Conservation (phyloP, 92 coral and sea anemone species). For the Palythoa caribaeorum region DNA sequence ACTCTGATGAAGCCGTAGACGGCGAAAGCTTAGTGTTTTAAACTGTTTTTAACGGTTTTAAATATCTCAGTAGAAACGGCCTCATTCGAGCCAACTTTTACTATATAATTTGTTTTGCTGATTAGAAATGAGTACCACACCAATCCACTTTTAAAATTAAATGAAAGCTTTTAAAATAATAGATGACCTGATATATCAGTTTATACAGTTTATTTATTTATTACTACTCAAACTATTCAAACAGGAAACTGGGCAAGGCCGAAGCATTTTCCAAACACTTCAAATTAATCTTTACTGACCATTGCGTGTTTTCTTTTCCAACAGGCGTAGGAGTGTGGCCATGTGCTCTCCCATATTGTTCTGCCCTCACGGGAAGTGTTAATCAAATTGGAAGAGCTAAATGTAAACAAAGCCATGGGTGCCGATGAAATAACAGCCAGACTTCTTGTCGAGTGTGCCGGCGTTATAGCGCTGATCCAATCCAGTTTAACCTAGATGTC, state of each 20-base stretch:
- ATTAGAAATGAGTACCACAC: too few species aligned
- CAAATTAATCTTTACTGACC: slow-evolving; percentile 42
- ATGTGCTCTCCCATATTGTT: slow-evolving; percentile 33
- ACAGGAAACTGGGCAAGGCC: slow-evolving; percentile 28
- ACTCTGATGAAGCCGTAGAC: too few species aligned
- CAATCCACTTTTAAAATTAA: too few species aligned
- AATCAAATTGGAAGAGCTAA: slow-evolving; percentile 34
- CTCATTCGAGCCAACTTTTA: too few species aligned
- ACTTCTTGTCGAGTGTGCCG: not conserved
- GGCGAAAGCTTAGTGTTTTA: too few species aligned
- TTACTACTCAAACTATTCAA: too few species aligned
- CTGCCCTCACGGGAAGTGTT: slow-evolving; percentile 40
- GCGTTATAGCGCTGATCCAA: not conserved
- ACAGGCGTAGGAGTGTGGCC: not conserved
- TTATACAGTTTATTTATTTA: too few species aligned
- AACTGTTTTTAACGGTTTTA: too few species aligned
- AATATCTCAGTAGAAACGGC: too few species aligned
- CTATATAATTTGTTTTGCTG: too few species aligned
- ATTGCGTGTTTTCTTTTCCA: slow-evolving; percentile 33
- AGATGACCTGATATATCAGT: too few species aligned
- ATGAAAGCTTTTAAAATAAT: too few species aligned
- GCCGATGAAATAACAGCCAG: slow-evolving; percentile 37
- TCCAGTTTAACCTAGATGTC: not conserved
- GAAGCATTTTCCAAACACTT: slow-evolving; percentile 25
- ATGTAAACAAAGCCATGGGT: slow-evolving; percentile 29